Conservation (phyloP, 1,140 invertebrate species). For the Habropoda laboriosa region DNA sequence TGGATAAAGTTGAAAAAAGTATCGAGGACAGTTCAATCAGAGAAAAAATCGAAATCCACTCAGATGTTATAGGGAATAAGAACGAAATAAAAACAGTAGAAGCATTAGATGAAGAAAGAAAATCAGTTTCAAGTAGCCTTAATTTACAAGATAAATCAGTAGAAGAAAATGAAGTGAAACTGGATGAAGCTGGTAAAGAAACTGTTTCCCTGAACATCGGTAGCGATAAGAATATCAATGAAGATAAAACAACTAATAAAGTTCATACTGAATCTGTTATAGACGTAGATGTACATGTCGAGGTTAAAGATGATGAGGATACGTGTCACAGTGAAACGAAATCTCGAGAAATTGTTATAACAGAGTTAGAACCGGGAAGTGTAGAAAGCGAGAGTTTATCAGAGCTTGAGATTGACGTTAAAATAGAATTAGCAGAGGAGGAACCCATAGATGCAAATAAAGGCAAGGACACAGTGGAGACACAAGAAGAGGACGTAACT, state of each 20-base stretch:
- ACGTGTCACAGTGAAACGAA: background rate
- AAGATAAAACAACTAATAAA: constrained; percentile 13
- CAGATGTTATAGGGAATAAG: constrained; percentile 7
- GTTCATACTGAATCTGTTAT: constrained; percentile 7
- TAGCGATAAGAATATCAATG: constrained; percentile 8
- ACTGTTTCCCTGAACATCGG: background rate
- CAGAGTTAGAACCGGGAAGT: constrained; percentile 53
- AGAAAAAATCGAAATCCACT: constrained; percentile 2
- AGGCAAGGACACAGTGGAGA: background rate
- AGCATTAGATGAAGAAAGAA: constrained; percentile 1
- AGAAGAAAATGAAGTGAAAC: background rate
- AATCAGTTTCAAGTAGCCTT: constrained; percentile 13
- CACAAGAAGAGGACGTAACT: background rate
- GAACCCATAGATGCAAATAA: constrained; percentile 4
- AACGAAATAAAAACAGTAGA: constrained; percentile 22
- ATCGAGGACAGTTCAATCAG: constrained; percentile 26
- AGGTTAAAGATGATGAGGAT: constrained; percentile 53
- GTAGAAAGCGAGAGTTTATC: constrained; percentile 53
- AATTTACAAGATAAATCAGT: constrained; percentile 6
- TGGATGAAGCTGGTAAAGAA: background rate
- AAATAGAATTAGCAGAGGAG: constrained; percentile 62
- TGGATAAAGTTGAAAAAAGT: constrained; percentile 54
- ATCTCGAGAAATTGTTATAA: constrained; percentile 53
- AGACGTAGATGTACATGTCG: constrained; percentile 16
- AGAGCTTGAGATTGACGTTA: constrained; percentile 63